phyloP scores from a whole-genome alignment of 1,140 invertebrate genomes.

The Nymphalis io region DNA sequence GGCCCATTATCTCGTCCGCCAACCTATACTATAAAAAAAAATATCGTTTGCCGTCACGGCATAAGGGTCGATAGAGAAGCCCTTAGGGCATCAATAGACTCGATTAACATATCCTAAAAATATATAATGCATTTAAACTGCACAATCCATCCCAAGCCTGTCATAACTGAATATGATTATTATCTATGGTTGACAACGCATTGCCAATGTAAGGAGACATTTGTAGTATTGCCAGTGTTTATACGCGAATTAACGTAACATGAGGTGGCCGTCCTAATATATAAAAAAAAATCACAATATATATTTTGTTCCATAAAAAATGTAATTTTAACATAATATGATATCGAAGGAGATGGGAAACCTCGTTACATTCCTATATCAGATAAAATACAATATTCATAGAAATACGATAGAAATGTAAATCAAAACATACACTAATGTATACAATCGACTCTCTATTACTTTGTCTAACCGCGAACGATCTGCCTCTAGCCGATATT shows the following conservation, averaged over 20 bases:
- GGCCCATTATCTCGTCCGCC: no score
- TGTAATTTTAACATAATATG: neutral
- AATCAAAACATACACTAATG: constrained; percentile 21
- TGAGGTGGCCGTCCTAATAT: no score
- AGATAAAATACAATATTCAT: constrained; percentile 26
- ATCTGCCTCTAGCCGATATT: neutral
- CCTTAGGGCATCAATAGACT: neutral
- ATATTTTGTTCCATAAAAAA: neutral
- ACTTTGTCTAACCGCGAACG: neutral
- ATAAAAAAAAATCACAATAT: no score
- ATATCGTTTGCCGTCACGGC: no score
- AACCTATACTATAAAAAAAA: no score
- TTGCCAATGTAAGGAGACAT: no score
- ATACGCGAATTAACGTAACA: no score
- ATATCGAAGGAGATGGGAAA: neutral
- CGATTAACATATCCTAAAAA: neutral
- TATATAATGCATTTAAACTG: neutral
- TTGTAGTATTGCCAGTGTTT: no score
- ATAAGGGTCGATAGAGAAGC: no score
- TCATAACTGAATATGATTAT: no score
- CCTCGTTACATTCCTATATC: neutral
- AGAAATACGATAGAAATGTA: constrained; percentile 23
- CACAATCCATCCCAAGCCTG: no score
- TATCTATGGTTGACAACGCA: no score
- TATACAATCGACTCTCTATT: constrained; percentile 13